Evolutionary conservation across 1,140 invertebrate genomes (phyloP), one percentile per base, ranked within the genome.

Genomic region (Megalonaias nervosa): DNA sequence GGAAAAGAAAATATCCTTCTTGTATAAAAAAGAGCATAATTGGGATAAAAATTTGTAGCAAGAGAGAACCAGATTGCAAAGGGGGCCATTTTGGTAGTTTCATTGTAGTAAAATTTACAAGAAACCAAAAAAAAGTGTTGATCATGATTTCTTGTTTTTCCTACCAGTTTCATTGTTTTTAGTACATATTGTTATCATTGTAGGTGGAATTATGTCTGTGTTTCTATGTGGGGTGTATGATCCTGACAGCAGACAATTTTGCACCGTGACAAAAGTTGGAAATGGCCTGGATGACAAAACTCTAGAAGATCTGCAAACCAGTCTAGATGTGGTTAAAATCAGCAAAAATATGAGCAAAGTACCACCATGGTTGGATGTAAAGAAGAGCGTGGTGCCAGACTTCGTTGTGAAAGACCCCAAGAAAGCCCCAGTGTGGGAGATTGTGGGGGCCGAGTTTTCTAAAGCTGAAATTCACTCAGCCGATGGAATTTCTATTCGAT

Each of bases 211-310:
- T 90, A 95, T 97, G 93, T 98, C 96, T 19, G 93, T 97, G 61
- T 98, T 98, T 88, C 91, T 98, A 17, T 97, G 98, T 96, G 97
- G 97, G 1, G 97, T 95, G 85, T 94, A 94, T 77, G 94, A 98
- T 89, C 91, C 91, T 38, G 87, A 87, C 0, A 92, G 89, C n/a
- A 91, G 94, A 61, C 91, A 92, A 55, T 98, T 95, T 94, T 94
- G 95, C 70, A 97, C 96, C 0, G 96, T 98, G 0, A 97, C 86
- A 77, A 92, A 91, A 95, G 97, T 12, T 94, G 96, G 89, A 93
- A 89, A 94, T 5, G 97, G 97, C 0, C 94, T 96, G 76, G 96
- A 98, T 88, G 97, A 98, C 89, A 94, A 93, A 69, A 96, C 95
- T 0, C 90, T 98, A 23, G 94, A 95, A 16, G 90, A 92, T 77